phyloP scores from a whole-genome alignment of 2,113 vertebrate genomes.

The Bolborhynchus lineola region DNA sequence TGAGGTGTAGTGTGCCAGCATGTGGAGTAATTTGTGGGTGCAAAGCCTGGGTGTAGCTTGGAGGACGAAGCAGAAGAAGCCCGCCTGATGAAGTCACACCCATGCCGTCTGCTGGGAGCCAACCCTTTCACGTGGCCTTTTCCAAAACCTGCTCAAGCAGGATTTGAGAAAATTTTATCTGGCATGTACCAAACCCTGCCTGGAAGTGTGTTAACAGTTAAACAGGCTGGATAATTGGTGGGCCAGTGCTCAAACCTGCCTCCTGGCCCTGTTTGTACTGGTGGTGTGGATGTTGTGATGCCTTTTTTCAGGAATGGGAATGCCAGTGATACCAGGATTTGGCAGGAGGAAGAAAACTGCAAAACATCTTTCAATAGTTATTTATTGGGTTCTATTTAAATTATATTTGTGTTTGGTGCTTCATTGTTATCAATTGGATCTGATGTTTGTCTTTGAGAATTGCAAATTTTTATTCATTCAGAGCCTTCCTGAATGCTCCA shows the following conservation, averaged over 20 bases:
- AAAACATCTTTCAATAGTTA: background rate
- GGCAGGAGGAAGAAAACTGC: background rate
- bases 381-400: background rate
- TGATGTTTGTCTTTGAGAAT: slow-evolving; percentile 14
- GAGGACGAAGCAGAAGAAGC: background rate
- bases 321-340: background rate
- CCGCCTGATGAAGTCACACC: background rate
- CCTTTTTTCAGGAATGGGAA: background rate
- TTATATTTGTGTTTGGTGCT: background rate
- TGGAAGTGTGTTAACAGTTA: background rate
- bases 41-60: background rate
- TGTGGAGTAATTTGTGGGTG: background rate
- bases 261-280: background rate
- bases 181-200: background rate
- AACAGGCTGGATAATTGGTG: background rate
- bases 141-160: background rate
- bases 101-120: background rate
- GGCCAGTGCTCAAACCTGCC: background rate
- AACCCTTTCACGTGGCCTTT: fast-evolving
- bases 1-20: fast-evolving
- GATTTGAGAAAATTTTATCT: background rate
- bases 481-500: background rate
- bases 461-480: background rate
- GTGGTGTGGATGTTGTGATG: background rate
- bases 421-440: background rate